phyloP scores from a whole-genome alignment of 2,113 vertebrate genomes.

The Zosterops pallidus region DNA sequence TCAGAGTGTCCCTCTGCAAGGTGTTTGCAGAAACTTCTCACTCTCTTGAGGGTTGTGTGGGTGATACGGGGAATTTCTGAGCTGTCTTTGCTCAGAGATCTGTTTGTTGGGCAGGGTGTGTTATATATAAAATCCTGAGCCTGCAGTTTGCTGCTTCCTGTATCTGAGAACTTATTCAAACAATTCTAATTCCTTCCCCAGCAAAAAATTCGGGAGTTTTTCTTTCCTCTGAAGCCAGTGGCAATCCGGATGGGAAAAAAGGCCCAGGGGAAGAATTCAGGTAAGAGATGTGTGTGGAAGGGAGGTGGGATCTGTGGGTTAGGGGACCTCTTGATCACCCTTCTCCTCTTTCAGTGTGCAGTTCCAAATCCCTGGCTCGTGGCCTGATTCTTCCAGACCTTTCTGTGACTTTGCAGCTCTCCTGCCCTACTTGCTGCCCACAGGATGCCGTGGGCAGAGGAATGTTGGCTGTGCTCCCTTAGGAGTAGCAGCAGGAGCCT shows the following conservation, averaged over 20 bases:
- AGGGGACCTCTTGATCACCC: background rate
- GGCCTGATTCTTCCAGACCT: background rate
- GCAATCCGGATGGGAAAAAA: slow-evolving; percentile 86
- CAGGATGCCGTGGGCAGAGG: background rate
- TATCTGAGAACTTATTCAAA: background rate
- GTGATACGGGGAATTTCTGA: accelerated
- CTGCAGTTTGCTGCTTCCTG: background rate
- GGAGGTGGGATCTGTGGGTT: background rate
- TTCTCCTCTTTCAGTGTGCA: background rate
- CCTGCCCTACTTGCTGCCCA: background rate
- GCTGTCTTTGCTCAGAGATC: background rate
- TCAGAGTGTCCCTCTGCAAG: accelerated
- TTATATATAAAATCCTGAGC: accelerated
- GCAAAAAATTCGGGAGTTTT: slow-evolving; percentile 90
- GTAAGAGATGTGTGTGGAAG: slow-evolving; percentile 45
- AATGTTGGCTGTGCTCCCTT: background rate
- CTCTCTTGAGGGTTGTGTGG: background rate
- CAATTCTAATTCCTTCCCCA: slow-evolving; percentile 33
- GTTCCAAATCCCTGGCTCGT: accelerated
- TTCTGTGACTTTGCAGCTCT: slow-evolving; percentile 25
- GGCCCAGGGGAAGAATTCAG: slow-evolving; percentile 82
- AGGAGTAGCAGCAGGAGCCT: background rate
- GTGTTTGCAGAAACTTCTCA: background rate
- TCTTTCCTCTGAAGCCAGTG: slow-evolving; percentile 87
- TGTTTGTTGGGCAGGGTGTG: accelerated